A percentile compares a stretch with the other conserved stretches of the same genome.
Conservation (phyloP, 2,888 invertebrate species). For the Myopa testacea region DNA sequence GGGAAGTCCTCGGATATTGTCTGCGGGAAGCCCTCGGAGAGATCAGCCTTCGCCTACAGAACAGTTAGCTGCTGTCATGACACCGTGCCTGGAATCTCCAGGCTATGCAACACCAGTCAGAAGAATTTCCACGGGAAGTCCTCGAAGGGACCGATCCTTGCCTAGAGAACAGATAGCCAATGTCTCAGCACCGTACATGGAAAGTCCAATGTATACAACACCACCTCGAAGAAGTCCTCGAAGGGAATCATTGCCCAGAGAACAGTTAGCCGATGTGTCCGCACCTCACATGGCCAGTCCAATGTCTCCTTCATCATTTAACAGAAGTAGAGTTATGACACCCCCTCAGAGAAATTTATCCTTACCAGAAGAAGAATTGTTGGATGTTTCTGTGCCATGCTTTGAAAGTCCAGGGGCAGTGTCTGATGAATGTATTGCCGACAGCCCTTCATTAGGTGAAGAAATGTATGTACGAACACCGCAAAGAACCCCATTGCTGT, state of each 20-base stretch:
- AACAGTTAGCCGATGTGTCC: background rate
- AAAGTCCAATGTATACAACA: background rate
- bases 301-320: too few relatives aligned
- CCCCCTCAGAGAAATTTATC: background rate
- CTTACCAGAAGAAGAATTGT: background rate
- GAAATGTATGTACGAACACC: background rate
- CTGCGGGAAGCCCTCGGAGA: background rate
- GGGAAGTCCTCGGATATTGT: too few relatives aligned
- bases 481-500: background rate
- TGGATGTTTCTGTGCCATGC: background rate
- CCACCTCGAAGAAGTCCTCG: background rate
- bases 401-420: background rate
- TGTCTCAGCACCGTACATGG: slow-evolving; percentile 2
- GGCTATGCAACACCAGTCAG: slow-evolving; percentile 11
- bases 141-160: background rate
- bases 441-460: background rate
- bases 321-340: background rate
- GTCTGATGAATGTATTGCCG: background rate
- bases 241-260: background rate
- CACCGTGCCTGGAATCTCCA: slow-evolving; percentile 15
- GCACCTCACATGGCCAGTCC: background rate
- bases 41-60: background rate
- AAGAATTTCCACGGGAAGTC: background rate
- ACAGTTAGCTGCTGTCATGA: slow-evolving; percentile 12
- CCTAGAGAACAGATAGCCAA: background rate